A percentile compares a stretch with the other conserved stretches of the same genome.
phyloP scores from a whole-genome alignment of 2,113 vertebrate genomes.

The Phodopus roborovskii region DNA sequence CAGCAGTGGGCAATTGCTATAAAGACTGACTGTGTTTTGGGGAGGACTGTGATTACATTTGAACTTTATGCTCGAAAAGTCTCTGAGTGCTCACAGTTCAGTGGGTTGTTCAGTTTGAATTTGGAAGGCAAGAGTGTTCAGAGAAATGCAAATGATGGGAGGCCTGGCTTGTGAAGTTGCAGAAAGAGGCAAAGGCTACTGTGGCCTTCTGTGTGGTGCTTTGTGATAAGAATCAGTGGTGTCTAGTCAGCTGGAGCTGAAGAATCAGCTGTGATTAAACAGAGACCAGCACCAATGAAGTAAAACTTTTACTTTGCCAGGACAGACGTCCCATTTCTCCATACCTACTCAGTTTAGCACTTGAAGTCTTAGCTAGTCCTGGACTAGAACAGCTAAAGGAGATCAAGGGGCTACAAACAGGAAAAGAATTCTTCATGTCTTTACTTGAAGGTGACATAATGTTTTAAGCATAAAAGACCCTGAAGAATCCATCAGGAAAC shows the following conservation, averaged over 20 bases:
- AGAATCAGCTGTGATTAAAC: background rate
- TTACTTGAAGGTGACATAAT: background rate
- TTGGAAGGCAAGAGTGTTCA: background rate
- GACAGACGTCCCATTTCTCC: background rate
- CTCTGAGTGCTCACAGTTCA: background rate
- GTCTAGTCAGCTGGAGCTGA: background rate
- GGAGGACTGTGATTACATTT: background rate
- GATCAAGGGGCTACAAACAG: background rate
- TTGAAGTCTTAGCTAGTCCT: background rate
- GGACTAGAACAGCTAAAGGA: background rate
- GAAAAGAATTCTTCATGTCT: background rate
- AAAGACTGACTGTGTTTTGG: background rate
- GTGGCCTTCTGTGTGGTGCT: background rate
- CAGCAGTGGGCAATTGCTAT: background rate
- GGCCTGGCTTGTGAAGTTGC: background rate
- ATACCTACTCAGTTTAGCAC: background rate
- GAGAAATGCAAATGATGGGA: background rate
- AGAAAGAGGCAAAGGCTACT: background rate
- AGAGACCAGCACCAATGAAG: background rate
- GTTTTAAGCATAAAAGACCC: background rate
- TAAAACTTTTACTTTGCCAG: background rate
- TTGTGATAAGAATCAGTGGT: background rate
- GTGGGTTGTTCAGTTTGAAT: background rate
- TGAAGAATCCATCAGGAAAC: background rate
- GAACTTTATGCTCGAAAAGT: background rate